Conservation (phyloP, 1,140 invertebrate species). For the Uloborus diversus region DNA sequence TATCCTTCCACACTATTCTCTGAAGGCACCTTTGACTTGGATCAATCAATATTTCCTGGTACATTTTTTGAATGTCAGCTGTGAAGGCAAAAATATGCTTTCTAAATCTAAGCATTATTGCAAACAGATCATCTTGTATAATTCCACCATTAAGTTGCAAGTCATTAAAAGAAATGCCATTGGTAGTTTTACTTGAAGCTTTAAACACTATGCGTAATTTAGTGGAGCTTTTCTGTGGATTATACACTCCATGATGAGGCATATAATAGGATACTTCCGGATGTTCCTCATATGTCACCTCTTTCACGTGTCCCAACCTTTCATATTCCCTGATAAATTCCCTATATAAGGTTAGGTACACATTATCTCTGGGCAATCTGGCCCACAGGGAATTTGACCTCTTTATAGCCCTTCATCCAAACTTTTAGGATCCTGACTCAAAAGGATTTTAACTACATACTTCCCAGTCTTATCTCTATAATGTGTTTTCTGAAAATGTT, state of each 20-base stretch:
- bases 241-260: background rate
- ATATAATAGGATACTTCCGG: background rate
- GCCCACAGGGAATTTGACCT: background rate
- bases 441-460: background rate
- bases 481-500: background rate
- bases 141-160: constrained; percentile 10
- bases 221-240: background rate
- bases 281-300: background rate
- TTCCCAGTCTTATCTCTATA: background rate
- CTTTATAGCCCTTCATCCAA: constrained; percentile 11
- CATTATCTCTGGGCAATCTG: background rate
- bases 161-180: background rate
- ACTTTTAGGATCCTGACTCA: background rate
- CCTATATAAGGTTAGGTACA: background rate
- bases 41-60: background rate
- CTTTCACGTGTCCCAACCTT: constrained; percentile 2
- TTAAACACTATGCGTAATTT: constrained; percentile 17
- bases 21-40: constrained; percentile 59
- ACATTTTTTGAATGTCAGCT: constrained; percentile 18
- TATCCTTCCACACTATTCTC: constrained; percentile 65
- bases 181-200: background rate
- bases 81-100: constrained; percentile 1
- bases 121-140: constrained; percentile 17
- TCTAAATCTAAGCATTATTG: background rate
- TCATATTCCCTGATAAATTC: constrained; percentile 10